These are phyloP conservation scores for Yponomeuta malinellus DNA, from an alignment of 2,888 invertebrate genomes.

Conservation along the genomic window DNA sequence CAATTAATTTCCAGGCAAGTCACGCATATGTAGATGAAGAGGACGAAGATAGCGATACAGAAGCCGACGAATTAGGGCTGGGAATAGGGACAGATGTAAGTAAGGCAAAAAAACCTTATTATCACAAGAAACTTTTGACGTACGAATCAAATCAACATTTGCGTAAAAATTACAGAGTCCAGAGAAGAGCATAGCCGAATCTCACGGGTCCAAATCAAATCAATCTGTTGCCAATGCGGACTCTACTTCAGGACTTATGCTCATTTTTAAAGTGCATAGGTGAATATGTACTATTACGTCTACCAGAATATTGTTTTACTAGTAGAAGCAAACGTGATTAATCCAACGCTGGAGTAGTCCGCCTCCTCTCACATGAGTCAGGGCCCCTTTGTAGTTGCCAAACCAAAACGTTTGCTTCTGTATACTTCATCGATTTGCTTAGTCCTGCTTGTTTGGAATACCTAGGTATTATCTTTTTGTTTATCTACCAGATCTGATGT, in stretches of 20 bases:
- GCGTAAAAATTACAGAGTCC: slow-evolving; percentile 41
- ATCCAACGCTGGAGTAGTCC: too few species aligned
- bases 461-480: too few species aligned
- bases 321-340: too few species aligned
- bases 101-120: neutral
- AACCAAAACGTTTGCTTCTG: too few species aligned
- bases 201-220: slow-evolving; percentile 58
- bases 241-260: slow-evolving; percentile 40
- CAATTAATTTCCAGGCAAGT: neutral
- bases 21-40: slow-evolving; percentile 5
- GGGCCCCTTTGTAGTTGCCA: too few species aligned
- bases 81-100: neutral
- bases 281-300: slow-evolving; percentile 21
- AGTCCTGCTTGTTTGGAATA: too few species aligned
- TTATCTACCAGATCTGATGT: too few species aligned
- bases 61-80: slow-evolving; percentile 24
- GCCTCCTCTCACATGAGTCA: too few species aligned
- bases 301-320: too few species aligned
- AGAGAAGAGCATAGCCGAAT: slow-evolving; percentile 53
- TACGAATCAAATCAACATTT: too few species aligned
- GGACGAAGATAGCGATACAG: neutral
- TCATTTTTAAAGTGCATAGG: slow-evolving; percentile 56
- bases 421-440: too few species aligned
- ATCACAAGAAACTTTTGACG: too few species aligned
- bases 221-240: slow-evolving; percentile 47